phyloP scores from a whole-genome alignment of 2,113 vertebrate species.

The Rhizomys pruinosus region DNA sequence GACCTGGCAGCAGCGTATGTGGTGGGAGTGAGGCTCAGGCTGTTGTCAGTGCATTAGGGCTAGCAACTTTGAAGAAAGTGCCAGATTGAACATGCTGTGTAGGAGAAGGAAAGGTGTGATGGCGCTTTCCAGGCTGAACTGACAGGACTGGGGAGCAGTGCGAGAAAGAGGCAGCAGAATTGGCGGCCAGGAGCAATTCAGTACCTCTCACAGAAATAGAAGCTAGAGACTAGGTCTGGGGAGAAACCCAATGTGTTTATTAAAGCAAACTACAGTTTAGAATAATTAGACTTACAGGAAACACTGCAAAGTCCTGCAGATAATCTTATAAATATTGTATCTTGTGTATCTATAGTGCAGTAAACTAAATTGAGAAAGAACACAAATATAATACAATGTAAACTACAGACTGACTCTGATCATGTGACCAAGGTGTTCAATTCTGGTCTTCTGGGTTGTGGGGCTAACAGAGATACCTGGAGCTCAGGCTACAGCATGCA shows the following conservation, averaged over 20 bases:
- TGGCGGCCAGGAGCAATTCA: neutral
- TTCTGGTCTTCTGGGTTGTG: neutral
- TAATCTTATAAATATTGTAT: neutral
- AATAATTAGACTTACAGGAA: neutral
- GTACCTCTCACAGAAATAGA: neutral
- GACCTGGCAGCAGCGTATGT: too few relatives aligned
- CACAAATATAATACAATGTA: rapidly evolving
- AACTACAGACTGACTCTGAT: neutral
- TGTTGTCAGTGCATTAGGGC: neutral
- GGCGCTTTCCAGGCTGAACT: neutral
- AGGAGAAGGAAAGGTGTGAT: neutral
- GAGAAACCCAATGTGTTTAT: neutral
- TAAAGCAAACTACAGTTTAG: neutral
- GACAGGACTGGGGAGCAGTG: rapidly evolving
- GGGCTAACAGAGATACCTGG: neutral
- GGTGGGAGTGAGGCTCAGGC: rapidly evolving
- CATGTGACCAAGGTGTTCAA: neutral
- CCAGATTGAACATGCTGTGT: neutral
- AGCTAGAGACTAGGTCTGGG: neutral
- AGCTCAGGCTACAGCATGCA: neutral
- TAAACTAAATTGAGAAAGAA: neutral
- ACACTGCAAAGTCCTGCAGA: neutral
- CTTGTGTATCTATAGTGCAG: too few relatives aligned
- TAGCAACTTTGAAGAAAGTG: neutral
- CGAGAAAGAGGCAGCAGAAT: neutral